phyloP scores from a whole-genome alignment of 2,113 vertebrate genomes.

The Ailuropoda melanoleuca region DNA sequence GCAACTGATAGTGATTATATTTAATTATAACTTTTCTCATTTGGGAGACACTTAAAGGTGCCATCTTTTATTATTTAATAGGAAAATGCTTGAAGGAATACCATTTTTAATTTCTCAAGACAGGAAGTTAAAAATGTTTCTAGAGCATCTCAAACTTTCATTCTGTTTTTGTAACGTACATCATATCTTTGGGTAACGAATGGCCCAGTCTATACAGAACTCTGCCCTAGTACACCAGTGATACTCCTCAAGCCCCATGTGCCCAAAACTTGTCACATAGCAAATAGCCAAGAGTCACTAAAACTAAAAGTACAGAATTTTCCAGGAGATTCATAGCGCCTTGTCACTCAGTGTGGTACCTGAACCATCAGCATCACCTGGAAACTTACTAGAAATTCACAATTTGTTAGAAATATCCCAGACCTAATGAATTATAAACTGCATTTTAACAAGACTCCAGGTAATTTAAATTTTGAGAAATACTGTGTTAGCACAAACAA shows the following conservation, averaged over 20 bases:
- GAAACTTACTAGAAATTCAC: background rate
- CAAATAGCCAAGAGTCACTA: background rate
- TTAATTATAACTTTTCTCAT: background rate
- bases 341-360: background rate
- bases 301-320: background rate
- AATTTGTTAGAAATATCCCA: background rate
- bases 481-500: background rate
- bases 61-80: background rate
- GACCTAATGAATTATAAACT: background rate
- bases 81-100: background rate
- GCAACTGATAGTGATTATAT: background rate
- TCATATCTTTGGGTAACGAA: background rate
- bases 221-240: background rate
- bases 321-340: background rate
- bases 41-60: background rate
- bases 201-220: background rate
- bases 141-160: background rate
- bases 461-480: background rate
- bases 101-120: background rate
- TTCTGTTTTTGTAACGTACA: background rate
- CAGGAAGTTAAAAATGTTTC: background rate
- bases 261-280: background rate
- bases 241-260: background rate
- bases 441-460: background rate
- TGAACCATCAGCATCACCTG: background rate